Evolutionary conservation across 2,888 invertebrate species (phyloP).

Genomic region (Standfussiana lucernea): DNA sequence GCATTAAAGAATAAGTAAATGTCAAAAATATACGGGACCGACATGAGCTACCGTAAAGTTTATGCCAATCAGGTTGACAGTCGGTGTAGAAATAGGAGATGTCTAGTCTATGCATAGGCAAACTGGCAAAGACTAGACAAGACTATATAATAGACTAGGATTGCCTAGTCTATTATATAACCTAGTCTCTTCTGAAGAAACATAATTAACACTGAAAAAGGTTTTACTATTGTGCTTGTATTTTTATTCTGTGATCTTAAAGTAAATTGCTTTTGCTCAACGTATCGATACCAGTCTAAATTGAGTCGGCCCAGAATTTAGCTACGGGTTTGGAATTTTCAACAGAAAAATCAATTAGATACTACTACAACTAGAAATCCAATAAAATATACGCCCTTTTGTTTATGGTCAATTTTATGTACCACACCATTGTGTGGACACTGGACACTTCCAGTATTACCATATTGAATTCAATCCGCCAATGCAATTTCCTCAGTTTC

Average conservation of each 20-base stretch:
- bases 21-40: not conserved
- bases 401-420: not conserved
- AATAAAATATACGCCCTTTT: not conserved
- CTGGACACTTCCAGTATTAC: too few relatives aligned
- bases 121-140: too few relatives aligned
- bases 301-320: not conserved
- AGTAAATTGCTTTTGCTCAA: not conserved
- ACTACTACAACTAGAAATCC: not conserved
- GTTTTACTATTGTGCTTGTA: not conserved
- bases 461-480: conserved; percentile 19
- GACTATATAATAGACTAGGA: too few relatives aligned
- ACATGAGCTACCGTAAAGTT: not conserved
- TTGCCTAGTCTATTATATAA: too few relatives aligned
- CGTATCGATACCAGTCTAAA: not conserved
- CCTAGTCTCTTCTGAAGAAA: not conserved
- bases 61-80: not conserved
- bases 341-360: not conserved
- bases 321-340: not conserved
- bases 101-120: not conserved
- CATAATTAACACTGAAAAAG: not conserved
- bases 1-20: not conserved
- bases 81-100: not conserved
- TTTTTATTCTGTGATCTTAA: not conserved
- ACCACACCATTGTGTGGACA: not conserved
- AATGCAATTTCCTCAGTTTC: conserved; percentile 33